phyloP scores from a whole-genome alignment of 2,113 vertebrate species.

The Prolemur simus region DNA sequence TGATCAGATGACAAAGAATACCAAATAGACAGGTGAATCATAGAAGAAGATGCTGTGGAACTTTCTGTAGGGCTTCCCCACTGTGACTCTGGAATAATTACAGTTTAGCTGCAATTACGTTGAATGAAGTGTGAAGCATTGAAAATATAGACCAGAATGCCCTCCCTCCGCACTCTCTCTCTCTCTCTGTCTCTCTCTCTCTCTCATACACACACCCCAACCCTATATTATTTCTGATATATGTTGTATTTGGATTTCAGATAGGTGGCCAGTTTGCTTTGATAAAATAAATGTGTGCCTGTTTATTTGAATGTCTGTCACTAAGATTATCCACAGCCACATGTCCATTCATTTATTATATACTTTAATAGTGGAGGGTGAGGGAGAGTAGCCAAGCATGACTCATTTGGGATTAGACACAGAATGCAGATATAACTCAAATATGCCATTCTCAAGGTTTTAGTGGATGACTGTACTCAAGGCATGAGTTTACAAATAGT shows the following conservation, averaged over 20 bases:
- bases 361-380: not conserved
- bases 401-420: not conserved
- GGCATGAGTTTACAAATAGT: not conserved
- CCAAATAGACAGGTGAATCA: conserved; percentile 45
- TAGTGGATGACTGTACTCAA: not conserved
- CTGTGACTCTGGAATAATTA: not conserved
- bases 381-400: not conserved
- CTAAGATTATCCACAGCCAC: not conserved
- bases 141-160: not conserved
- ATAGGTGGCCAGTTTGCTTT: not conserved
- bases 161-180: not conserved
- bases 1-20: conserved; percentile 40
- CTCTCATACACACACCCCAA: not conserved
- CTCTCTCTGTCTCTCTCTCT: not conserved
- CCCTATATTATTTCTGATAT: not conserved
- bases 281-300: conserved; percentile 12
- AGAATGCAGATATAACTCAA: not conserved
- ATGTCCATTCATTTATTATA: not conserved
- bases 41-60: not conserved
- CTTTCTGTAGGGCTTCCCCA: conserved; percentile 8
- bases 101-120: not conserved
- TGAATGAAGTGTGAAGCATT: not conserved
- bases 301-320: not conserved
- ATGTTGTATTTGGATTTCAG: not conserved
- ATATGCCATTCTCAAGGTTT: not conserved